Conservation (phyloP, 2,113 vertebrate species). For the Aegithalos caudatus region DNA sequence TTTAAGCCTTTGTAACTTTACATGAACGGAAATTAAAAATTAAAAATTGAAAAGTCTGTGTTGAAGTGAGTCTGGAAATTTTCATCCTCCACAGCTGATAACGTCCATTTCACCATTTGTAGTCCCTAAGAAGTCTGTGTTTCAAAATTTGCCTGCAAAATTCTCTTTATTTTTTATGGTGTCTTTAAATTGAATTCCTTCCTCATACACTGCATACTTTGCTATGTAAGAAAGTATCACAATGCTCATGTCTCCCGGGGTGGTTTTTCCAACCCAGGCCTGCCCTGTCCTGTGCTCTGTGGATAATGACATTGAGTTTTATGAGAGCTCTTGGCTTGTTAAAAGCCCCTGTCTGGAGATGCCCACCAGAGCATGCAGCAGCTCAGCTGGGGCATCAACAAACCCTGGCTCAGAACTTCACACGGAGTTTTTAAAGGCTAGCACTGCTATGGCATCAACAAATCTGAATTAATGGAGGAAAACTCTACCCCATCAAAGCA, state of each 20-base stretch:
- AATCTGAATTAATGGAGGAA: background rate
- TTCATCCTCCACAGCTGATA: background rate
- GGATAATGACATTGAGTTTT: background rate
- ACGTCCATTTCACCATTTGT: background rate
- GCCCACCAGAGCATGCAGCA: background rate
- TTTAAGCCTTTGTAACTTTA: background rate
- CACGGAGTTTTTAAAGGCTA: accelerated
- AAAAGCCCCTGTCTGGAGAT: background rate
- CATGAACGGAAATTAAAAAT: background rate
- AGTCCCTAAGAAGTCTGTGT: too few relatives aligned
- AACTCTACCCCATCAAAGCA: background rate
- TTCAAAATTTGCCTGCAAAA: background rate
- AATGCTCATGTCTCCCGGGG: background rate
- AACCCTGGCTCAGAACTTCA: background rate
- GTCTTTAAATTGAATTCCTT: background rate
- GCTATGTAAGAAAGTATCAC: background rate
- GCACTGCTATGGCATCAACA: background rate
- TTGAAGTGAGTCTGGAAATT: background rate
- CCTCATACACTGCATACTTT: background rate
- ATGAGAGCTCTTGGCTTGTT: background rate
- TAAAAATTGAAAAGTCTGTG: background rate
- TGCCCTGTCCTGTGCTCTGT: background rate
- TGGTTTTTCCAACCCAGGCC: background rate
- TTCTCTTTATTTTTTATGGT: background rate
- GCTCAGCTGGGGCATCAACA: background rate